Base-by-base conservation (phyloP, 2,888 invertebrate species). In the Idaea biselata region DNA sequence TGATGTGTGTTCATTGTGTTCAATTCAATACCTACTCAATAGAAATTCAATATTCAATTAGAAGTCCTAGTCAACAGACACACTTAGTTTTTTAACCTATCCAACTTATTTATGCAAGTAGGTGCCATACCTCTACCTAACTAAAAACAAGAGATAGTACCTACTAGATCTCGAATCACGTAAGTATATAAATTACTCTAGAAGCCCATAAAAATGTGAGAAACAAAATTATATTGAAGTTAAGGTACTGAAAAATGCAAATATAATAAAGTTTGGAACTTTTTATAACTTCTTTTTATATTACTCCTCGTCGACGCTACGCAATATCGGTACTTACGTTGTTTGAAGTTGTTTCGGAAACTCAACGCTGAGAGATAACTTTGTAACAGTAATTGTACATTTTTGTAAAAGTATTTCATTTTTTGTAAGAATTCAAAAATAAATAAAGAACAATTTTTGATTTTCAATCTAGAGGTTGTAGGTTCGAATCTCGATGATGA, bases 231-330 rank as follows among this genome's bases (percentile, higher is more conserved):
- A 18, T 25, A 65, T 58, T 55, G 58, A 61, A 58, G 33, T 58
- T 60, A 55, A 58, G 62, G 60, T 54, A 59, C 60, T 59, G 16
- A 59, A 16, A 56, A 31, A 60, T 57, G 60, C 59, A 60, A 62
- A 67, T 59, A 60, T 61, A 55, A 32, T 11, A 59, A 66, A 62
- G 60, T 58, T 59, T 14, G 33, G 18, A 61, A 61, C 56, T 63
- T 64, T 63, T 62, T 65, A 60, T 62, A 55, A 65, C 18, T 58
- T 58, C 53, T 55, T 58, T 33, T 16, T 56, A 32, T 58, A 60
- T 58, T 61, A 61, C 55, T 58, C 44, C 53, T 61, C 59, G 61
- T 63, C 63, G 55, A 53, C 58, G 60, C 61, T 59, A 62, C 58
- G 60, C 44, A 44, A 44, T 44, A 44, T 44, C 44, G 44, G 44